Percentiles rank a stretch among this genome's conserved stretches.
These are phyloP conservation scores for Drosophila asahinai DNA, from an alignment of 1,140 invertebrate genomes.

Conservation along the genomic window DNA sequence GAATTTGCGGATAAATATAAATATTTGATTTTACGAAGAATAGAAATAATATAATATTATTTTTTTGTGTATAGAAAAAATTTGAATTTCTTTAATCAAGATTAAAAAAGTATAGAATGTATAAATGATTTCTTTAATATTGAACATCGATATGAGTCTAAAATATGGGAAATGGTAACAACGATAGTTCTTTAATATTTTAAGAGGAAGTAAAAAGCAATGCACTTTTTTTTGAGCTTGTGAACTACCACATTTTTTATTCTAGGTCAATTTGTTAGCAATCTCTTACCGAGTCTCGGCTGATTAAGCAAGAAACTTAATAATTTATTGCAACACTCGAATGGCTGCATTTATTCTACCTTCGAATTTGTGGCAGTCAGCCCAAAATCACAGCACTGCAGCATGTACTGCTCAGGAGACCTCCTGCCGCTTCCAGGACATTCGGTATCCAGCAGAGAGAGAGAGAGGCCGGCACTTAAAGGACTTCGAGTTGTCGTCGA, in stretches of 20 bases:
- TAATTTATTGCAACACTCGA: slow-evolving; percentile 32
- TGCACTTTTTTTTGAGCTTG: background rate
- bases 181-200: background rate
- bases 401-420: slow-evolving; percentile 12
- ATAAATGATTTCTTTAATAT: no score
- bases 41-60: no score
- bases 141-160: background rate
- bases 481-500: slow-evolving; percentile 25
- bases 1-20: no score
- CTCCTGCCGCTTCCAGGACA: slow-evolving; percentile 22
- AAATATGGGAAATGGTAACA: background rate
- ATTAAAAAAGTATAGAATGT: no score
- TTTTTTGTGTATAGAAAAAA: no score
- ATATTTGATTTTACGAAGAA: no score
- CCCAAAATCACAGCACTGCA: slow-evolving; percentile 21
- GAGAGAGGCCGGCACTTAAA: slow-evolving; percentile 18
- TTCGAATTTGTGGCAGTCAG: slow-evolving; percentile 7
- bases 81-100: no score
- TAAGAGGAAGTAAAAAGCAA: no score
- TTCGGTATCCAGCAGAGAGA: slow-evolving; percentile 18
- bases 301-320: slow-evolving; percentile 22
- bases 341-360: slow-evolving; percentile 34
- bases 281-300: background rate
- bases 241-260: background rate
- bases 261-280: slow-evolving; percentile 6